Conservation (phyloP, 2,888 invertebrate species). For the Antheraea yamamai region DNA sequence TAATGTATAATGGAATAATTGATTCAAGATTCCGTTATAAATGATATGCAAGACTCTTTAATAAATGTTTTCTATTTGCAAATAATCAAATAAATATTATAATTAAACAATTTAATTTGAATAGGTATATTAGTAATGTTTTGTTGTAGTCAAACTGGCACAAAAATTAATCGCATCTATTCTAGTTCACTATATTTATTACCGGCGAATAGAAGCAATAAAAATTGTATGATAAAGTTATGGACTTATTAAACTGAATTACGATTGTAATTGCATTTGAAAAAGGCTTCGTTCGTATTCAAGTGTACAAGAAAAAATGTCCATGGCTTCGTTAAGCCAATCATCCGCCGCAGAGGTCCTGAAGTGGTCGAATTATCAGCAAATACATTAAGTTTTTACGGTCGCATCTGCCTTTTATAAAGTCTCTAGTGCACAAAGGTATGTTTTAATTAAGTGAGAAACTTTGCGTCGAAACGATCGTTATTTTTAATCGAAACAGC, state of each 20-base stretch:
- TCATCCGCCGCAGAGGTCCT: conserved; percentile 38
- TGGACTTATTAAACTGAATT: conserved; percentile 51
- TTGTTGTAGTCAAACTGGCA: not conserved
- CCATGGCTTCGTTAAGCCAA: conserved; percentile 47
- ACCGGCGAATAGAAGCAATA: conserved; percentile 10
- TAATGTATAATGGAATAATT: conserved; percentile 45
- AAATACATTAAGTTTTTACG: conserved; percentile 59
- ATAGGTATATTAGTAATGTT: not conserved
- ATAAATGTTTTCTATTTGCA: not conserved
- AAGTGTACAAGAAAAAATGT: conserved; percentile 44
- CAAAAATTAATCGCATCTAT: not conserved
- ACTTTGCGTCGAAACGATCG: conserved; percentile 43
- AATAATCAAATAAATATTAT: not conserved
- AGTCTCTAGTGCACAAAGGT: conserved; percentile 42
- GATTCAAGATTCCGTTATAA: conserved; percentile 43
- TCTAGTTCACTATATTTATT: conserved; percentile 21
- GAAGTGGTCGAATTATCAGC: conserved; percentile 56
- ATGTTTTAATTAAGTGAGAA: conserved; percentile 73
- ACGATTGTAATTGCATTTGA: conserved; percentile 42
- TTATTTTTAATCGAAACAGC: conserved; percentile 56
- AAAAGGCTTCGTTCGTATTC: conserved; percentile 42
- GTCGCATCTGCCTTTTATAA: conserved; percentile 59
- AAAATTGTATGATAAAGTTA: conserved; percentile 41
- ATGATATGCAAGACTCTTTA: conserved; percentile 21
- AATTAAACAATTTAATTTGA: not conserved